Evolutionary conservation across 2,797 vertebrate genomes (phyloP).

Genomic region (Melanotaenia boesemani): DNA sequence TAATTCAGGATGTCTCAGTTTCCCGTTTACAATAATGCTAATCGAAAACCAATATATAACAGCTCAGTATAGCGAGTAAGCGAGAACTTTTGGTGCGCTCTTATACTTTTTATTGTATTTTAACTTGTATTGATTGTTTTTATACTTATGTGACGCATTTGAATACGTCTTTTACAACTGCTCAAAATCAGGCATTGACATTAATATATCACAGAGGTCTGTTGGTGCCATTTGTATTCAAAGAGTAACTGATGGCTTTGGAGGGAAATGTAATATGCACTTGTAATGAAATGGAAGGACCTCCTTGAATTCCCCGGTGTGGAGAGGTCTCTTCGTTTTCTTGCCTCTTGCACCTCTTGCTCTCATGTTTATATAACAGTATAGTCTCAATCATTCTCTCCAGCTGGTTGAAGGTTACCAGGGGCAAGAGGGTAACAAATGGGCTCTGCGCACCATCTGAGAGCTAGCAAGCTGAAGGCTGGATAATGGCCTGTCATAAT

Average conservation of each 20-base stretch:
- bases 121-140: slow-evolving; percentile 5
- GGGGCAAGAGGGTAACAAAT: slow-evolving; percentile 89
- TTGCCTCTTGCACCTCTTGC: slow-evolving; percentile 85
- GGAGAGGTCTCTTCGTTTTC: slow-evolving; percentile 75
- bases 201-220: slow-evolving; percentile 58
- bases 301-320: slow-evolving; percentile 75
- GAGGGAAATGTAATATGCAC: slow-evolving; percentile 82
- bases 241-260: slow-evolving; percentile 70
- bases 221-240: slow-evolving; percentile 77
- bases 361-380: slow-evolving; percentile 94
- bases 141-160: slow-evolving; percentile 25
- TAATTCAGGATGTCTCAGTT: not conserved
- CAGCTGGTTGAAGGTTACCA: slow-evolving; percentile 95
- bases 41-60: not conserved
- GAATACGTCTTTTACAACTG: slow-evolving; percentile 5
- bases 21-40: not conserved
- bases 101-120: not conserved
- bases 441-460: slow-evolving; percentile 91
- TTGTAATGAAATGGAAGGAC: slow-evolving; percentile 82
- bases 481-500: slow-evolving; percentile 97
- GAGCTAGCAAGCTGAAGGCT: slow-evolving; percentile 92
- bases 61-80: not conserved
- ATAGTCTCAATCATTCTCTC: slow-evolving; percentile 87
- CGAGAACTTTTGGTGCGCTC: not conserved
- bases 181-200: slow-evolving; percentile 41